These are phyloP conservation scores for Nematolebias whitei DNA, from an alignment of 2,113 vertebrate genomes.

Conservation along the genomic window DNA sequence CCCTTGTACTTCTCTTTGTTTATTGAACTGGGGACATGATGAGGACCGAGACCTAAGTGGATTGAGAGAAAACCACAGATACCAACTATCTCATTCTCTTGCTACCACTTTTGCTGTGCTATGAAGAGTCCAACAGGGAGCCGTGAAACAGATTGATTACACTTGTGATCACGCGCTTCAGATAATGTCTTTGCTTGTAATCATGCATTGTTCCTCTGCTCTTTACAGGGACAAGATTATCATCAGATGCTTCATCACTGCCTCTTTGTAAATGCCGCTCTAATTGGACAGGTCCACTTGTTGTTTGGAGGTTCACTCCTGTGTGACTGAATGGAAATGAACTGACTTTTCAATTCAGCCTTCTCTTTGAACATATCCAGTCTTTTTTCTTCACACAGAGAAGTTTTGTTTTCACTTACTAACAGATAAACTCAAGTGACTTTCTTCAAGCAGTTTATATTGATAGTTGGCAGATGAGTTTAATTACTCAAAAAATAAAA, in stretches of 20 bases:
- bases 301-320: constrained; percentile 51
- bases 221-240: constrained; percentile 71
- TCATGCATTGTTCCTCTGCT: constrained; percentile 66
- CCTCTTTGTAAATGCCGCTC: constrained; percentile 61
- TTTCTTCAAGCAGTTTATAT: constrained; percentile 5
- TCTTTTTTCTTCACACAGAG: neutral
- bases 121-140: constrained; percentile 46
- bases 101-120: constrained; percentile 38
- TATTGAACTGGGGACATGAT: constrained; percentile 52
- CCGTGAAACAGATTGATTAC: constrained; percentile 75
- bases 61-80: constrained; percentile 43
- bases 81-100: constrained; percentile 40
- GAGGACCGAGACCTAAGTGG: constrained; percentile 44
- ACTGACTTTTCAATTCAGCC: constrained; percentile 2
- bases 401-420: neutral
- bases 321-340: constrained; percentile 24
- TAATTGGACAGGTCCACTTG: constrained; percentile 61
- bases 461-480: constrained; percentile 2
- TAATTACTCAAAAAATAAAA: constrained; percentile 16
- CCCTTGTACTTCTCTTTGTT: constrained; percentile 56
- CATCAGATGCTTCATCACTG: constrained; percentile 72
- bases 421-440: neutral
- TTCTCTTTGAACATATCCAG: neutral
- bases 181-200: constrained; percentile 76
- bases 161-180: constrained; percentile 64